phyloP scores from a whole-genome alignment of 2,797 vertebrate species.

The Sitta carolinensis region DNA sequence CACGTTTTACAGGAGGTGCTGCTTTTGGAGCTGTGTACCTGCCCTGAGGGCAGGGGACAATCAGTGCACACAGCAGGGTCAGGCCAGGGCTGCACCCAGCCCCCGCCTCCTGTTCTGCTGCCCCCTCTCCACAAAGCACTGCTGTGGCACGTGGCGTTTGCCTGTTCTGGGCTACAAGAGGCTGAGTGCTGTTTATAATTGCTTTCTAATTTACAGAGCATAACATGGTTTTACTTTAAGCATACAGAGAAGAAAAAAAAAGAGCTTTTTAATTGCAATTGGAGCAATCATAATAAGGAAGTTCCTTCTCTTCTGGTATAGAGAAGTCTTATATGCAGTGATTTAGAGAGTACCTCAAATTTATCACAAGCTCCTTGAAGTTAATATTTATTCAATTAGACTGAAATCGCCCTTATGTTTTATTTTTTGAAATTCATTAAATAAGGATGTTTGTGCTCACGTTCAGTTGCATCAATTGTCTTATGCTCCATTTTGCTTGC shows the following conservation, averaged over 20 bases:
- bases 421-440: background rate
- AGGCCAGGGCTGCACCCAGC: fast-evolving
- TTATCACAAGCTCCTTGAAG: background rate
- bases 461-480: background rate
- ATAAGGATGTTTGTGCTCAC: background rate
- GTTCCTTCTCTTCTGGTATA: background rate
- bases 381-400: background rate
- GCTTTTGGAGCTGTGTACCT: background rate
- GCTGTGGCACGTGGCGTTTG: background rate
- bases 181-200: background rate
- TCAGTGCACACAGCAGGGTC: background rate
- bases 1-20: fast-evolving
- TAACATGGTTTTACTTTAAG: background rate
- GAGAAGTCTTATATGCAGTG: background rate
- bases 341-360: background rate
- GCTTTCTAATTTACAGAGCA: background rate
- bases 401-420: background rate
- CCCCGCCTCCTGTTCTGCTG: background rate
- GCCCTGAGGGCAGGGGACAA: background rate
- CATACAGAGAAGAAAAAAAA: background rate
- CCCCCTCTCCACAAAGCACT: background rate
- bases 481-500: background rate
- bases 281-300: background rate
- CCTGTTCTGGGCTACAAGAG: background rate
- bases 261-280: background rate